Evolutionary conservation across 2,888 invertebrate species (phyloP), one percentile per base, ranked within the genome.

Genomic region (Oxycera nigricornis): DNA sequence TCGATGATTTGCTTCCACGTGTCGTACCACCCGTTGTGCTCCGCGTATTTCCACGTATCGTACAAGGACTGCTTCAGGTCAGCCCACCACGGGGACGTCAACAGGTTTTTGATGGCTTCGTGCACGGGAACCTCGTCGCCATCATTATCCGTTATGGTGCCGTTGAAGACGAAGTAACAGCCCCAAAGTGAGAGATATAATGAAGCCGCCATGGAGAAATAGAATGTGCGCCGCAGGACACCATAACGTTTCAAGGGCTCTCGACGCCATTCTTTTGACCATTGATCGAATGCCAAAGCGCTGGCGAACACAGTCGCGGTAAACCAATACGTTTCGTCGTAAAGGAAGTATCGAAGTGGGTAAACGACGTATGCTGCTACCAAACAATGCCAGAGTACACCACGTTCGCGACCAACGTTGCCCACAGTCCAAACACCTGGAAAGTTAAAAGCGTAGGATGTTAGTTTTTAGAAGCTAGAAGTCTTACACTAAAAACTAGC

Each of bases 351-450:
- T 17, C 94, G 89, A 0, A 91, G 82, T 0, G 92, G 90, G 81
- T 93, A 90, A 0, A 88, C 83, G 0, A 87, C 78, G 79, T 92
- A 91, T 0, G 96, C 91, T 0, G 90, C 91, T 0, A 90, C 70
- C 0, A 95, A 82, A 0, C 94, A 89, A 82, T 90, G 88, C 87
- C 90, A 90, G 35, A 94, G 86, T 0, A 88, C 85, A 1, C 96
- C 96, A 79, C 89, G 87, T 82, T 96, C 93, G 1, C 92, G 88
- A 0, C 97, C 97, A 77, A 97, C 92, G 81, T 97, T 97, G 28
- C 96, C 96, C 7, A 96, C 94, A 0, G 91, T 88, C 92, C 95
- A 94, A 0, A 96, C 93, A 79, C 96, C 97, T 95, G 82, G 22
- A 84, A 81, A 78, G 11, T n/a, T n/a, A n/a, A n/a, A n/a, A n/a